Base-by-base conservation (phyloP, 2,888 invertebrate genomes). In the Lasioglossum lativentre region DNA sequence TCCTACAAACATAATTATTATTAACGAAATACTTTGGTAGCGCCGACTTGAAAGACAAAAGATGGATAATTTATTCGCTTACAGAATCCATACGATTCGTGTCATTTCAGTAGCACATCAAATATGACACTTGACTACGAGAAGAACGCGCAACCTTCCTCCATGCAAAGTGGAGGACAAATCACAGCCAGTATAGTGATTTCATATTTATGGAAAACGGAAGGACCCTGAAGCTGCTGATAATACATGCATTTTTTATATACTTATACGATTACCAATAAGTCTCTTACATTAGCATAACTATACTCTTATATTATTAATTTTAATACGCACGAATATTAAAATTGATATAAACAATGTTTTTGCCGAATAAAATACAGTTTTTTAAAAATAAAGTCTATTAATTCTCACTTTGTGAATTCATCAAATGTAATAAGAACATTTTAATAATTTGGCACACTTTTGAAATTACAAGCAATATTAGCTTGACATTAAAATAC, bases 171-270 rank as follows among this genome's bases (percentile, higher is more conserved):
- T 73, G 73, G 14, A n/a, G 47, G 68, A n/a, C 4, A 8, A 0
- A 14, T 27, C 42, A 14, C n/a, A 42, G 19, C n/a, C 47, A 12
- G n/a, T 59, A n/a, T n/a, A 30, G 47, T 63, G 77, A 72, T 75
- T 78, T 77, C 75, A 78, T 82, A 82, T 72, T 75, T 52, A 56
- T 42, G 38, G 6, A 23, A 75, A 66, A 71, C 75, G 85, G 75
- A 85, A 72, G 45, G 40, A 75, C 78, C 82, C 12, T 79, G 82
- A 75, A 23, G 19, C 34, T 42, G 23, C 38, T 75, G 59, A 78
- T 70, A 82, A 78, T 72, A 78, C 52, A n/a, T n/a, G 56, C 66
- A 63, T 40, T 30, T 66, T 27, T 14, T 40, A 40, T 70, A 70
- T 40, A 40, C n/a, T 42, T n/a, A n/a, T 14, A 5, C 19, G 6